These are phyloP conservation scores for Orchesella flavescens DNA, from an alignment of 2,888 invertebrate species.

Conservation along the genomic window DNA sequence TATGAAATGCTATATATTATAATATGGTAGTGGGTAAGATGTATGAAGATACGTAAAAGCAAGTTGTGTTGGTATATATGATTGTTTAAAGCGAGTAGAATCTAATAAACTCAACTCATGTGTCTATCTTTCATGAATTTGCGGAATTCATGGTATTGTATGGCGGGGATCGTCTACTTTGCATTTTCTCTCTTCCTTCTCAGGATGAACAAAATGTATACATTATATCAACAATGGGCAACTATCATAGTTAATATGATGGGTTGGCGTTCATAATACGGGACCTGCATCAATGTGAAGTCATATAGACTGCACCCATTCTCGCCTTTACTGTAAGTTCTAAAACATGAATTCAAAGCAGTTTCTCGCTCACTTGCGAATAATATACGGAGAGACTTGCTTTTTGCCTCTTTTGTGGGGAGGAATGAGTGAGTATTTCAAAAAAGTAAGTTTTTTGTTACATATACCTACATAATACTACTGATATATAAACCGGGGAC, in stretches of 20 bases:
- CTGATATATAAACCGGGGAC: too few species aligned
- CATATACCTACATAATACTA: not conserved
- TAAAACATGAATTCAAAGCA: not conserved
- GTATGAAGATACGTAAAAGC: not conserved
- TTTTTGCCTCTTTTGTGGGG: not conserved
- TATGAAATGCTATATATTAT: constrained; percentile 34
- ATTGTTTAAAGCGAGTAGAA: constrained; percentile 37
- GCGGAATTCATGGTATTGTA: constrained; percentile 59
- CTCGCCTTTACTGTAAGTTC: constrained; percentile 11
- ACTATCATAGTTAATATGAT: constrained; percentile 37
- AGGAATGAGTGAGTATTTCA: constrained; percentile 4
- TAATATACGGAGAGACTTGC: not conserved
- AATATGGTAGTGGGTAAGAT: not conserved
- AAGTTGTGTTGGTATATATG: not conserved
- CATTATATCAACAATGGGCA: constrained; percentile 25
- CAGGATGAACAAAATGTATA: not conserved
- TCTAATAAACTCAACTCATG: constrained; percentile 12
- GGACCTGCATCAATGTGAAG: constrained; percentile 59
- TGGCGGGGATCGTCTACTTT: constrained; percentile 27
- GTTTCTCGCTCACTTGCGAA: not conserved
- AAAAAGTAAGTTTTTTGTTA: constrained; percentile 1
- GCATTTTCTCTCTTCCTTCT: constrained; percentile 28
- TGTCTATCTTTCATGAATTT: constrained; percentile 57
- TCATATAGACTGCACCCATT: constrained; percentile 60
- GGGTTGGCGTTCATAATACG: constrained; percentile 52